Evolutionary conservation across 2,797 vertebrate species (phyloP).

Genomic region (Rhyacichthys aspro): DNA sequence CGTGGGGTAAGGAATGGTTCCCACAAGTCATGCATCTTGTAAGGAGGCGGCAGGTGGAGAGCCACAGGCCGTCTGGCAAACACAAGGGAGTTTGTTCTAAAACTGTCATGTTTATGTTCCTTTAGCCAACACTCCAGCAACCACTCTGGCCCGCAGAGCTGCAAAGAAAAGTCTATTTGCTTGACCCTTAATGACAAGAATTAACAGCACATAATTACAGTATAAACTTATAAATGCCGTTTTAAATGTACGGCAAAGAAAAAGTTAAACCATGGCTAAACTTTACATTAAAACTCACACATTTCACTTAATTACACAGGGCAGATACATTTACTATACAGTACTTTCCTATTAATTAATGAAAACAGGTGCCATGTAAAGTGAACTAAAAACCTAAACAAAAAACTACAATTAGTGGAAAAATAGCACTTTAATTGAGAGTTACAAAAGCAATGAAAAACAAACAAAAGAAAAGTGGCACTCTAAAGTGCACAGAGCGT

Average conservation of each 20-base stretch:
- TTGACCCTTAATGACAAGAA: slow-evolving; percentile 40
- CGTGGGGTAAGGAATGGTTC: slow-evolving; percentile 61
- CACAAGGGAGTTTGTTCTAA: slow-evolving; percentile 51
- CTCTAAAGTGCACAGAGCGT: neutral
- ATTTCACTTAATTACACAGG: neutral
- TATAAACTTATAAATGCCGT: slow-evolving; percentile 1
- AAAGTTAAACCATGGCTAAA: slow-evolving; percentile 8
- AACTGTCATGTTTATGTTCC: slow-evolving; percentile 66
- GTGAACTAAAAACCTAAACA: too few species aligned
- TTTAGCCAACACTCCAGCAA: slow-evolving; percentile 24
- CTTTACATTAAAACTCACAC: slow-evolving; percentile 6
- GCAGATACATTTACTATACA: neutral
- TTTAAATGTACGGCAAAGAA: slow-evolving; percentile 33
- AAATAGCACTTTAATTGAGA: neutral
- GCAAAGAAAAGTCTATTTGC: slow-evolving; percentile 35
- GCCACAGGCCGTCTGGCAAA: slow-evolving; percentile 51
- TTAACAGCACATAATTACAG: slow-evolving; percentile 40
- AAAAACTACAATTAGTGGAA: too few species aligned
- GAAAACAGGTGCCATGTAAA: too few species aligned
- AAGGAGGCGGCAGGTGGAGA: slow-evolving; percentile 61
- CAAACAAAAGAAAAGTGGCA: neutral
- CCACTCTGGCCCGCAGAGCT: slow-evolving; percentile 44
- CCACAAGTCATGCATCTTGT: slow-evolving; percentile 63
- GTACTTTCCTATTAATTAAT: too few species aligned
- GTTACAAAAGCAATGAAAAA: neutral